phyloP scores from a whole-genome alignment of 2,113 vertebrate species.

The Aramus guarauna region DNA sequence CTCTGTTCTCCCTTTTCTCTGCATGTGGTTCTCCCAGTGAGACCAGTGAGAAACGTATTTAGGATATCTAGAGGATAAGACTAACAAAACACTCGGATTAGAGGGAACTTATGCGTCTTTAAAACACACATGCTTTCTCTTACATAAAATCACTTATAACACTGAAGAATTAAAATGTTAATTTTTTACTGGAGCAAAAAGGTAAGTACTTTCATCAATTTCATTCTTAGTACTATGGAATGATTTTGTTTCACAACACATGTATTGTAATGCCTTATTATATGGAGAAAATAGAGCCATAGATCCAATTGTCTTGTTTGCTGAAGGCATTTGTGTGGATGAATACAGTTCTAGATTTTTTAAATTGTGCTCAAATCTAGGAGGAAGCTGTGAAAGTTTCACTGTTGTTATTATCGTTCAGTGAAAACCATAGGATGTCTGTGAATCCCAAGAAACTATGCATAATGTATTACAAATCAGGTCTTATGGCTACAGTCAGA shows the following conservation, averaged over 20 bases:
- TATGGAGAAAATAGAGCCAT: background rate
- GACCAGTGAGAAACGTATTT: background rate
- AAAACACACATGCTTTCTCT: background rate
- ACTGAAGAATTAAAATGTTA: background rate
- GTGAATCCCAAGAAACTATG: background rate
- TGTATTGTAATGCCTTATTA: background rate
- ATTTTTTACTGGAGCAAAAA: background rate
- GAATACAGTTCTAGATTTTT: background rate
- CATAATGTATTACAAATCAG: background rate
- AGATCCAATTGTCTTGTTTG: background rate
- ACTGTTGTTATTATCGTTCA: background rate
- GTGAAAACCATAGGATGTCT: background rate
- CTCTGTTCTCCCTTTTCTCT: background rate
- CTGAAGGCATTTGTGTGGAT: background rate
- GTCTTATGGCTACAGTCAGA: background rate
- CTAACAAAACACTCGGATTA: background rate
- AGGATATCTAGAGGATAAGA: background rate
- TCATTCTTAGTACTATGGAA: background rate
- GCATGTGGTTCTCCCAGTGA: background rate
- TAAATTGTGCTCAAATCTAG: background rate
- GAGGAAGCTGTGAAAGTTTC: background rate
- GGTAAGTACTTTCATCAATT: background rate
- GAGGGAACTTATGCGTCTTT: background rate
- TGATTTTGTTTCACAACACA: background rate
- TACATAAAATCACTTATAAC: background rate